Evolutionary conservation across 2,113 vertebrate species (phyloP).

Genomic region (Pseudopodoces humilis): DNA sequence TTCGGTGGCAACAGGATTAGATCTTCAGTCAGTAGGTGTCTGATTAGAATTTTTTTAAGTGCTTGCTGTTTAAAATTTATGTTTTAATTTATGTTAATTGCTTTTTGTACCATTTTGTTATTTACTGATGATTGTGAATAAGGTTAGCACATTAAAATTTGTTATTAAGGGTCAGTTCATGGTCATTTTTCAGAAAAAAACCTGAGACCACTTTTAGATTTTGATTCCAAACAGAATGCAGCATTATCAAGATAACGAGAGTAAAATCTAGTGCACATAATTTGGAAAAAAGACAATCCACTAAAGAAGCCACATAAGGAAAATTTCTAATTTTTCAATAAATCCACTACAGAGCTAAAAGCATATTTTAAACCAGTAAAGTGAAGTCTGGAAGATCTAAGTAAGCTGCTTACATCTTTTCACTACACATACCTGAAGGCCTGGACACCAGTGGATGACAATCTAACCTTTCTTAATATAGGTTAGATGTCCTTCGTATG

Average conservation of each 20-base stretch:
- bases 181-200: not conserved
- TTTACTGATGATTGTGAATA: not conserved
- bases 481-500: not conserved
- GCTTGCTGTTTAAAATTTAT: not conserved
- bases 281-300: not conserved
- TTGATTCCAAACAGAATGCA: not conserved
- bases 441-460: not conserved
- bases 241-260: not conserved
- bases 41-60: not conserved
- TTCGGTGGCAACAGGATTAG: not conserved
- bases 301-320: not conserved
- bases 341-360: not conserved
- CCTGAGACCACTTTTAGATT: not conserved
- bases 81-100: conserved; percentile 24
- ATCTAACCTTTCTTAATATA: not conserved
- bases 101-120: not conserved
- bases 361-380: not conserved
- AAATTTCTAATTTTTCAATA: not conserved
- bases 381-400: not conserved
- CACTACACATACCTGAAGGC: not conserved
- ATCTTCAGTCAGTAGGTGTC: not conserved
- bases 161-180: not conserved
- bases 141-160: not conserved
- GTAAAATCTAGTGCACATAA: not conserved
- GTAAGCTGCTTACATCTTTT: not conserved